These are phyloP conservation scores for Catharus fuscescens DNA, from an alignment of 2,113 vertebrate genomes.

Conservation along the genomic window DNA sequence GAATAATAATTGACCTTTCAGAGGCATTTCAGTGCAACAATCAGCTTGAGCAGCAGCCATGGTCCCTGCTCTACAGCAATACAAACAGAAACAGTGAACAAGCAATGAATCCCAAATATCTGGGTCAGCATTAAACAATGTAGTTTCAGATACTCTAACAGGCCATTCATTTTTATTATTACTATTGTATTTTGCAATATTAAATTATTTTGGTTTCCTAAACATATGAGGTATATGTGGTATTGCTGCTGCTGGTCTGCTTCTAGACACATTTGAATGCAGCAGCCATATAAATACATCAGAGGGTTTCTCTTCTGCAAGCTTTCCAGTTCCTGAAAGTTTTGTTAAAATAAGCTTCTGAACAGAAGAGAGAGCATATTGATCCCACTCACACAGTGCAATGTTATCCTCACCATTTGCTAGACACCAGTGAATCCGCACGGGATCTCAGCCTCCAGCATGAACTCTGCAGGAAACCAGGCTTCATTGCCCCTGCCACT, in stretches of 20 bases:
- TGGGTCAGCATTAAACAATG: neutral
- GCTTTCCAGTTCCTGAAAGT: neutral
- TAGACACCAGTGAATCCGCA: neutral
- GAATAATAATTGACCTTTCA: neutral
- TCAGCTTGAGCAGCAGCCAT: neutral
- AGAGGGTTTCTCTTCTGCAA: neutral
- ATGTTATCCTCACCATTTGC: neutral
- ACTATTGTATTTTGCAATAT: neutral
- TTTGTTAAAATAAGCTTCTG: constrained; percentile 39
- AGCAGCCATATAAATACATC: neutral
- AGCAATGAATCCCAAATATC: neutral
- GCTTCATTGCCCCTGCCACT: constrained; percentile 63
- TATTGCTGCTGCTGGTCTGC: neutral
- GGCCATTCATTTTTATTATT: neutral
- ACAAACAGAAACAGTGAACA: neutral
- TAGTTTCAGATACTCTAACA: neutral
- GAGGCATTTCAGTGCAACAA: neutral
- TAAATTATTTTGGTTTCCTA: neutral
- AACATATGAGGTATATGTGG: neutral
- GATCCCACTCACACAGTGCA: neutral
- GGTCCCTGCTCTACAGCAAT: neutral
- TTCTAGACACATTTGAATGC: neutral
- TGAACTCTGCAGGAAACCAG: constrained; percentile 21
- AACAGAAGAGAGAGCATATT: neutral
- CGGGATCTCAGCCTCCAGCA: neutral